Base-by-base conservation (phyloP, 2,797 vertebrate species). In the Morus bassanus region DNA sequence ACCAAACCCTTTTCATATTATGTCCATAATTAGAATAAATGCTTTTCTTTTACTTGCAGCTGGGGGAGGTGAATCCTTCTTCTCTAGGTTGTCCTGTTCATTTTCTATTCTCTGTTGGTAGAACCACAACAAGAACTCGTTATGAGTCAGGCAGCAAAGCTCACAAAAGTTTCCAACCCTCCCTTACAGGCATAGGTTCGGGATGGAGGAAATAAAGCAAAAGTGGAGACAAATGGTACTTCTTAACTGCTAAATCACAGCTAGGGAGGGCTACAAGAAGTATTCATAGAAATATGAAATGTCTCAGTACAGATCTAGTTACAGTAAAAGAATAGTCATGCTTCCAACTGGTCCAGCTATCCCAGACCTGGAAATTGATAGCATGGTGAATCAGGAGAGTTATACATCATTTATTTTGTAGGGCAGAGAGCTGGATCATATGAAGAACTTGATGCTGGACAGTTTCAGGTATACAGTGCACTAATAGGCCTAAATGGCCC, bases 51-150 rank as follows among this genome's bases (percentile, higher is more conserved):
- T 97, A 97, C 97, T 96, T 98, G 98, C 97, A 97, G 84, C 77
- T 78, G 98, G 98, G 39, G 96, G 79, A 43, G 96, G 67, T 30
- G 97, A 97, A 10, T 98, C 98, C 65, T 95, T 90, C 72, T 96
- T 96, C 30, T 98, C 97, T 88, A 97, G 50, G 35, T 96, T 97
- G 59, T 98, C 96, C 79, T 97, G 98, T 51, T 98, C 97, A 67
- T 98, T 98, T 93, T 98, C 98, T 92, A 99, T 97, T 93, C 98
- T 99, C 98, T 99, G 96, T 91, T 68, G 83, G 75, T n/a, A 83
- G 65, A 97, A 87, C 23, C 65, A 73, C 9, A 4, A 11, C 4
- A 53, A 85, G 2, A 24, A 46, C 30, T 78, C n/a, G 56, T 83
- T 72, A 48, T 27, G 50, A 79, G 30, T 33, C 57, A 78, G 46